Base-by-base conservation (phyloP, 2,888 invertebrate species). In the Gymnosoma rotundatum region DNA sequence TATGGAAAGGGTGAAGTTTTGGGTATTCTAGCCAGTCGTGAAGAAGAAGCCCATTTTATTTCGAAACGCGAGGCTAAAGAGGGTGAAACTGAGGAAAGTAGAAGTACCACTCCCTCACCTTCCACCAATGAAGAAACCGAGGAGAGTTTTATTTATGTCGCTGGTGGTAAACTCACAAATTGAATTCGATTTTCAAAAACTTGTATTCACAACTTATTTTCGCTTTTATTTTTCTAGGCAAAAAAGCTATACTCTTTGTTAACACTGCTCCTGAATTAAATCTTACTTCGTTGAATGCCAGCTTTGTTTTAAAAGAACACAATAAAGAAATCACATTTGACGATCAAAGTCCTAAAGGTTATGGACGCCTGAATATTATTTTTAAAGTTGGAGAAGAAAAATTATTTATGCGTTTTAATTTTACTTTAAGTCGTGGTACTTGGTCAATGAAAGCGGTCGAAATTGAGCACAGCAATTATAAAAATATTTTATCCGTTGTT, bases 371-470 rank as follows among this genome's bases (percentile, higher is more conserved):
- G 7, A 91, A 87, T 86, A 90, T 91, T 36, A 89, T 88, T 21
- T 91, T 91, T 74, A 89, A 88, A 86, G 85, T 88, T 25, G 88
- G 88, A 6, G 84, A 87, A 9, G 89, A 89, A 14, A 90, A 94
- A 93, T 93, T 94, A 64, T 93, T 93, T 14, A 87, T 94, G 16
- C 94, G 94, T 86, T 94, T 94, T 87, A 93, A 93, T 83, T 94
- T 94, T 91, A 93, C 93, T 83, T 92, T 93, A 64, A 88, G 92
- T 0, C 91, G 87, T 0, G 90, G 89, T 16, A 94, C 94, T 90
- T 94, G 94, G 94, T 91, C 92, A 2, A 92, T 94, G 10, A 93
- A 93, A 0, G 93, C 93, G 0, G 94, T 94, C 16, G 94, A 94
- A 88, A 93, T 94, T 75, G 93, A 93, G 86, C 93, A 93, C 48